These are phyloP conservation scores for Pterostichus madidus DNA, from an alignment of 2,888 invertebrate genomes.

Conservation along the genomic window DNA sequence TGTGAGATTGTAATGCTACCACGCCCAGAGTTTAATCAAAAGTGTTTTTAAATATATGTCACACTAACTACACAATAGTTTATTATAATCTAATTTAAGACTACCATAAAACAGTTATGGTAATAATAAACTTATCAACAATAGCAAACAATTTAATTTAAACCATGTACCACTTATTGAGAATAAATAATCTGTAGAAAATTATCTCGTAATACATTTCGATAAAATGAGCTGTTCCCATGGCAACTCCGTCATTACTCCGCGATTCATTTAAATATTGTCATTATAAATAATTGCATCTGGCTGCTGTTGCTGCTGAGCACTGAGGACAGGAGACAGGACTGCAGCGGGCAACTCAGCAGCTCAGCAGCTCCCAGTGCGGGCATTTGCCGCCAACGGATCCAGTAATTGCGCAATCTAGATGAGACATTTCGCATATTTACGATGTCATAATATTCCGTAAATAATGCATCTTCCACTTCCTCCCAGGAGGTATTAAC, in stretches of 20 bases:
- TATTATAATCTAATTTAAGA: too few relatives aligned
- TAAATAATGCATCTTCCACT: conserved; percentile 16
- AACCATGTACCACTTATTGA: too few relatives aligned
- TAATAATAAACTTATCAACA: too few relatives aligned
- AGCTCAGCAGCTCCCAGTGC: conserved; percentile 14
- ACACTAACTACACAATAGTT: too few relatives aligned
- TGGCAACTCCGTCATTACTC: conserved; percentile 33
- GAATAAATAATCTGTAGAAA: too few relatives aligned
- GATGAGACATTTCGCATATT: conserved; percentile 50
- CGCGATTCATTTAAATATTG: conserved; percentile 45
- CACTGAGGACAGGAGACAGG: background rate
- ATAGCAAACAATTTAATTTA: too few relatives aligned
- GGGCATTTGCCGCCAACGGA: conserved; percentile 47
- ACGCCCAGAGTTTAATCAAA: too few relatives aligned
- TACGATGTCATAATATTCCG: conserved; percentile 50
- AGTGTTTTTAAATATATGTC: too few relatives aligned
- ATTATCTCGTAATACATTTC: too few relatives aligned
- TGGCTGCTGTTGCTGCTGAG: background rate
- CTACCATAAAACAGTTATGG: too few relatives aligned
- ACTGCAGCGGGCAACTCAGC: background rate
- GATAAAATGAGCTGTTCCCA: conserved; percentile 9
- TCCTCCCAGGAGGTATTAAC: background rate
- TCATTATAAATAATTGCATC: conserved; percentile 48
- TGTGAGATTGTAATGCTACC: too few relatives aligned
- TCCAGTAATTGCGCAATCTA: conserved; percentile 46